Evolutionary conservation across 2,797 vertebrate species (phyloP).

Genomic region (Garrulus glandarius): DNA sequence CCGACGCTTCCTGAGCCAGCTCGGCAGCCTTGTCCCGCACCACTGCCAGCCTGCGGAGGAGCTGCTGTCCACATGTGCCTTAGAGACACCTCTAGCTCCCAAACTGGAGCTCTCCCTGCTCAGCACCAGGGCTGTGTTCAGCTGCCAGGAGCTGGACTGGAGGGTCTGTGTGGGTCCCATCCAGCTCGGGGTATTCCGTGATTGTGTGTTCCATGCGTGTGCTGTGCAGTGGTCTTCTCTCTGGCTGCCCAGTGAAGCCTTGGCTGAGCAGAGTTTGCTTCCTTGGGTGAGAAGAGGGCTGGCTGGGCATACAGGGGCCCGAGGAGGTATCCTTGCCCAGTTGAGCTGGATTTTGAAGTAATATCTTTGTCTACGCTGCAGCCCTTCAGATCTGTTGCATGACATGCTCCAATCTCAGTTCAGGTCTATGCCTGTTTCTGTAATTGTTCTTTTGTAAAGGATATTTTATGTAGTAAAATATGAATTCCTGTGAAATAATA

Average conservation of each 20-base stretch:
- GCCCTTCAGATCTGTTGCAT: not conserved
- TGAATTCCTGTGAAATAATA: not conserved
- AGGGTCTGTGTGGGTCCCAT: fast-evolving
- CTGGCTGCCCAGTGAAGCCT: not conserved
- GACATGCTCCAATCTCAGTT: not conserved
- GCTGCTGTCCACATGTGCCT: fast-evolving
- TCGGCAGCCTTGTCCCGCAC: not conserved
- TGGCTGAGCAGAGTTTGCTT: not conserved
- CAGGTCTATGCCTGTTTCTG: not conserved
- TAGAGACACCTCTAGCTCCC: not conserved
- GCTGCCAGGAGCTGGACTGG: fast-evolving
- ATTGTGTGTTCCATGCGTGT: fast-evolving
- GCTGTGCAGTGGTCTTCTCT: not conserved
- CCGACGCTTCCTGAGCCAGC: not conserved
- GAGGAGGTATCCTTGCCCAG: not conserved
- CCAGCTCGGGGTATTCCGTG: not conserved
- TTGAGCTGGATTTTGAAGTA: not conserved
- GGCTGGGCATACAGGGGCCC: not conserved
- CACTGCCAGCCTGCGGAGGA: fast-evolving
- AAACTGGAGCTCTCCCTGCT: fast-evolving
- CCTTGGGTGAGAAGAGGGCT: not conserved
- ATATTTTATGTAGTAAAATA: not conserved
- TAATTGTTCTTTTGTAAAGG: not conserved
- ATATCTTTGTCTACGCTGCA: not conserved
- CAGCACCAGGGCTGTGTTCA: not conserved